These are phyloP conservation scores for Upupa epops DNA, from an alignment of 2,113 vertebrate species.

Conservation along the genomic window DNA sequence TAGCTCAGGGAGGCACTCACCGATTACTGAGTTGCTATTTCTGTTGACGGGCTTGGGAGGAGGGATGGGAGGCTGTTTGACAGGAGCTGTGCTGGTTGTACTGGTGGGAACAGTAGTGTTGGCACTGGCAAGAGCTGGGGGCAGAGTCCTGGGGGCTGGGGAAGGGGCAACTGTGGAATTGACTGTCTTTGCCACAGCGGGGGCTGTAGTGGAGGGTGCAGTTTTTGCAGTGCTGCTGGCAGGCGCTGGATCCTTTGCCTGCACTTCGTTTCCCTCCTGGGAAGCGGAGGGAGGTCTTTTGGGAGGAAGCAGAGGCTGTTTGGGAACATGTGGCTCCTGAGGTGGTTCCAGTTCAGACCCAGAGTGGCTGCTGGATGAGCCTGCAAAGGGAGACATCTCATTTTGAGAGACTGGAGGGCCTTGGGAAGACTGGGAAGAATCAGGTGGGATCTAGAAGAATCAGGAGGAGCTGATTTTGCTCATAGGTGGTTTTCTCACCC, in stretches of 20 bases:
- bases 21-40: conserved; percentile 87
- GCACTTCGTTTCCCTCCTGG: conserved; percentile 76
- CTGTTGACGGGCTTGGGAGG: conserved; percentile 94
- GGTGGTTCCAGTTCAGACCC: conserved; percentile 75
- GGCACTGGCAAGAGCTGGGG: conserved; percentile 68
- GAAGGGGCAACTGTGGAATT: conserved; percentile 61
- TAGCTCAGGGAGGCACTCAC: conserved; percentile 72
- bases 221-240: conserved; percentile 37
- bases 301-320: conserved; percentile 85
- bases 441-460: neutral
- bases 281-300: conserved; percentile 86
- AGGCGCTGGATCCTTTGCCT: conserved; percentile 33
- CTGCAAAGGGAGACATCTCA: conserved; percentile 59
- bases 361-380: conserved; percentile 80
- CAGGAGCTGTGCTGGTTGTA: conserved; percentile 60
- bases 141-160: conserved; percentile 79
- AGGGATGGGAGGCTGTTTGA: conserved; percentile 91
- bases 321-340: conserved; percentile 80
- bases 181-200: conserved; percentile 45
- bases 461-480: neutral
- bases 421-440: neutral
- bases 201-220: conserved; percentile 41
- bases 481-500: conserved; percentile 54
- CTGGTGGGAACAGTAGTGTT: conserved; percentile 70
- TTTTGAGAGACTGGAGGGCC: neutral